phyloP scores from a whole-genome alignment of 2,888 invertebrate genomes.

The Scotopteryx bipunctaria region DNA sequence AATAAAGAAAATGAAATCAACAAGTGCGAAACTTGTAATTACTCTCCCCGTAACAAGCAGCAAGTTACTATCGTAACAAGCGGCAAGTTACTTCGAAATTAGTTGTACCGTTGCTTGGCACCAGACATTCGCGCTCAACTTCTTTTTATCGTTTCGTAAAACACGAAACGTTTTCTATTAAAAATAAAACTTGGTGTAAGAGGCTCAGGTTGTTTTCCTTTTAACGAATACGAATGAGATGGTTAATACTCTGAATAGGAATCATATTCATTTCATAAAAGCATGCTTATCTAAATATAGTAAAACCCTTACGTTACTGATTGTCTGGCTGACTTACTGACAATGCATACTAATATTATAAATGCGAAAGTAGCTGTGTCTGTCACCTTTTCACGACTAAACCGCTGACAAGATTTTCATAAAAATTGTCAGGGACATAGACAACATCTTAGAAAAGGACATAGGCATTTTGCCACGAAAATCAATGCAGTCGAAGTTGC shows the following conservation, averaged over 20 bases:
- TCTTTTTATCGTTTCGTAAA: conserved; percentile 24
- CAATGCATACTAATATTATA: too few relatives aligned
- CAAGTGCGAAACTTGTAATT: conserved; percentile 56
- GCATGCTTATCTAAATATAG: too few relatives aligned
- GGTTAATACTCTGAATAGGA: conserved; percentile 2
- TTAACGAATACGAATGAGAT: background rate
- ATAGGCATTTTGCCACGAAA: too few relatives aligned
- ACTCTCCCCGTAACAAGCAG: conserved; percentile 43
- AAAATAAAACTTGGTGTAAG: conserved; percentile 16
- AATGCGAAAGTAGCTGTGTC: too few relatives aligned
- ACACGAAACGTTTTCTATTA: conserved; percentile 10
- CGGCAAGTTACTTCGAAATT: conserved; percentile 44
- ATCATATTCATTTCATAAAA: conserved; percentile 9
- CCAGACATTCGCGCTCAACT: conserved; percentile 32
- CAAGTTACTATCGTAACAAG: conserved; percentile 47
- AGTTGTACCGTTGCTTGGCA: conserved; percentile 39
- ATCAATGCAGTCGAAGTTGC: too few relatives aligned
- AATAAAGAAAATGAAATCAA: conserved; percentile 53
- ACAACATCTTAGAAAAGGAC: too few relatives aligned
- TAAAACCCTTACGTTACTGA: too few relatives aligned
- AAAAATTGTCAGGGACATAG: too few relatives aligned
- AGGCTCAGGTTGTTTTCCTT: conserved; percentile 3
- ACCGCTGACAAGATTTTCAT: too few relatives aligned
- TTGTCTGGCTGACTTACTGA: too few relatives aligned
- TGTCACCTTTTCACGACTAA: too few relatives aligned